Evolutionary conservation across 2,888 invertebrate genomes (phyloP).

Genomic region (Conomelus anceps): DNA sequence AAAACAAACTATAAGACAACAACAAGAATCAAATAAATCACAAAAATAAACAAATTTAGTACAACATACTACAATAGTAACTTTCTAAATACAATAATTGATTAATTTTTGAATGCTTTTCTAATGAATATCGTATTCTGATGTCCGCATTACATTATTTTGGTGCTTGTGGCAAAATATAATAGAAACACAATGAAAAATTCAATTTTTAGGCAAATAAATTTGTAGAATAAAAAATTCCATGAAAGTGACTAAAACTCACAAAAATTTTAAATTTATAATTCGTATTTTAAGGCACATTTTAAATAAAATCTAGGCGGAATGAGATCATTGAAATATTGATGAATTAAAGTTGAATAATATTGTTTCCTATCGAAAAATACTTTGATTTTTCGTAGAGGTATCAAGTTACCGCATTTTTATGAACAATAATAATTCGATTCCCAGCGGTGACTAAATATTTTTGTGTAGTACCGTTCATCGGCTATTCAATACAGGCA

Average conservation of each 20-base stretch:
- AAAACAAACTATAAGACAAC: slow-evolving; percentile 33
- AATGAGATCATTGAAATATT: no score
- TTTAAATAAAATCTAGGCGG: neutral
- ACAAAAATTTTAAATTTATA: neutral
- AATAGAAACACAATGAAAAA: neutral
- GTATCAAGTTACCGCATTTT: no score
- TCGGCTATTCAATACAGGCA: no score
- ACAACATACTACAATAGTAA: slow-evolving; percentile 15
- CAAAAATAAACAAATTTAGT: slow-evolving; percentile 23
- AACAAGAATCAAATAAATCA: slow-evolving; percentile 30
- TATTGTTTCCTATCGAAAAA: no score
- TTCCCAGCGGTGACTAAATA: no score
- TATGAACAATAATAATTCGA: no score
- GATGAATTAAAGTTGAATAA: no score
- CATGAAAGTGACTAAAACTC: neutral
- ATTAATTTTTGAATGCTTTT: neutral
- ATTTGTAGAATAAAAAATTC: neutral
- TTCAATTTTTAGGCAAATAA: neutral
- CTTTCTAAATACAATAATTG: slow-evolving; percentile 11
- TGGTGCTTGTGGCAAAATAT: neutral
- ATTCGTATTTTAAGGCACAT: neutral
- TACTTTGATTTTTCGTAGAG: no score
- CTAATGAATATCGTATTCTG: neutral
- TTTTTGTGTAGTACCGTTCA: no score
- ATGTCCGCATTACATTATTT: neutral